Evolutionary conservation across 2,888 invertebrate species (phyloP).

Genomic region (Polia nebulosa): DNA sequence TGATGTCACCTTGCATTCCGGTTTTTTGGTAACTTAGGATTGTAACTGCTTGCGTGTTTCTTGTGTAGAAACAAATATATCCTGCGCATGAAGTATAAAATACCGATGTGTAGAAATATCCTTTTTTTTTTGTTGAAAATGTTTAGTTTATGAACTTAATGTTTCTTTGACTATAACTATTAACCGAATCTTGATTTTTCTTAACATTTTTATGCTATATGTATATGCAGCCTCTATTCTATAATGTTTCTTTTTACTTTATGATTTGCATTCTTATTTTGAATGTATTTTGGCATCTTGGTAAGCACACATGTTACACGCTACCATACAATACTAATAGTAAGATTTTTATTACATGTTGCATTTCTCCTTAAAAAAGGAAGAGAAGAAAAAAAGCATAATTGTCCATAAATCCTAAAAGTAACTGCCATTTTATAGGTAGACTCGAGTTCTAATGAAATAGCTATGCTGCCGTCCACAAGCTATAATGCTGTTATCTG

Average conservation of each 20-base stretch:
- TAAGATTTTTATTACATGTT: slow-evolving; percentile 4
- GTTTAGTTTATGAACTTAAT: not conserved
- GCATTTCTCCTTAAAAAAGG: not conserved
- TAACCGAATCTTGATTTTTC: no score
- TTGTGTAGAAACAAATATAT: slow-evolving; percentile 2
- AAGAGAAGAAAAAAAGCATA: no score
- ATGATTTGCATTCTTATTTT: slow-evolving; percentile 25
- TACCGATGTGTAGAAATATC: slow-evolving; percentile 2
- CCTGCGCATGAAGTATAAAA: slow-evolving; percentile 17
- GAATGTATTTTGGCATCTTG: not conserved
- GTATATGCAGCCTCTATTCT: not conserved
- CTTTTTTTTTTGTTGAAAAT: not conserved
- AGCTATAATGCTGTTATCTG: no score
- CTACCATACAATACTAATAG: not conserved
- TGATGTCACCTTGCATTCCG: slow-evolving; percentile 24
- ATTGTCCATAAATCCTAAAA: no score
- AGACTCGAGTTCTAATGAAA: no score
- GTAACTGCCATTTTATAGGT: no score
- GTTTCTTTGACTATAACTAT: not conserved
- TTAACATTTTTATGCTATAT: not conserved
- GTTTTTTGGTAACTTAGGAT: slow-evolving; percentile 13
- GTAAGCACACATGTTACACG: not conserved
- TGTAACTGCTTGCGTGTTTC: slow-evolving; percentile 7
- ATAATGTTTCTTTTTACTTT: slow-evolving; percentile 5
- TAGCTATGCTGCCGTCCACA: no score